Conservation (phyloP, 1,140 invertebrate genomes). For the Drosophila truncata region DNA sequence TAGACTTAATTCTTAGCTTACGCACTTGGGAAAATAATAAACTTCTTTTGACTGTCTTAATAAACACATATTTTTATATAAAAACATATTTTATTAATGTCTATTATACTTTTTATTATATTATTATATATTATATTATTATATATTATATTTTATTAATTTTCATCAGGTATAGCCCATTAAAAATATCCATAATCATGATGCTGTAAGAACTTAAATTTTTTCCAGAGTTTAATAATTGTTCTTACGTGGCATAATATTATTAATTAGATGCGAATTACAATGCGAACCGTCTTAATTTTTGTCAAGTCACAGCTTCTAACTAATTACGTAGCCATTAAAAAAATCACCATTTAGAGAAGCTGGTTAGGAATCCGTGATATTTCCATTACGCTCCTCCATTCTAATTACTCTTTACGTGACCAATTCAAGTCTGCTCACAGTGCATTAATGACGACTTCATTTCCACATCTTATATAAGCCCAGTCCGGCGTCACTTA, state of each 20-base stretch:
- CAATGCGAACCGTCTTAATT: background rate
- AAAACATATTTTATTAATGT: background rate
- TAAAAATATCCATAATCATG: background rate
- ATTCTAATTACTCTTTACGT: constrained; percentile 21
- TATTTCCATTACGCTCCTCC: constrained; percentile 7
- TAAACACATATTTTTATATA: background rate
- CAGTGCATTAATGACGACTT: constrained; percentile 16
- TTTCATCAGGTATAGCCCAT: background rate
- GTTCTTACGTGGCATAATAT: background rate
- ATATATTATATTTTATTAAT: too few species aligned
- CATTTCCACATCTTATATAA: constrained; percentile 31
- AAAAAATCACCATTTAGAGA: background rate
- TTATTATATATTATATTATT: too few species aligned
- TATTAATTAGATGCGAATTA: constrained; percentile 3
- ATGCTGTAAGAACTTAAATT: background rate
- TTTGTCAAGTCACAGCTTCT: constrained; percentile 15
- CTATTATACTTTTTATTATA: too few species aligned
- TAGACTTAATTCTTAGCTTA: background rate
- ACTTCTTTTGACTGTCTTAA: background rate
- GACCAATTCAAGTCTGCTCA: background rate
- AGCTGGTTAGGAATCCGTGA: constrained; percentile 17
- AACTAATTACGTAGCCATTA: constrained; percentile 4
- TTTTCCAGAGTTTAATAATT: too few species aligned
- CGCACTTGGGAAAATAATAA: background rate
- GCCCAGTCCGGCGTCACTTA: constrained; percentile 22